Percentiles rank a stretch among this genome's conserved stretches.
Conservation (phyloP, 64 coral and sea anemone species). For the Dendrophyllia cribrosa region DNA sequence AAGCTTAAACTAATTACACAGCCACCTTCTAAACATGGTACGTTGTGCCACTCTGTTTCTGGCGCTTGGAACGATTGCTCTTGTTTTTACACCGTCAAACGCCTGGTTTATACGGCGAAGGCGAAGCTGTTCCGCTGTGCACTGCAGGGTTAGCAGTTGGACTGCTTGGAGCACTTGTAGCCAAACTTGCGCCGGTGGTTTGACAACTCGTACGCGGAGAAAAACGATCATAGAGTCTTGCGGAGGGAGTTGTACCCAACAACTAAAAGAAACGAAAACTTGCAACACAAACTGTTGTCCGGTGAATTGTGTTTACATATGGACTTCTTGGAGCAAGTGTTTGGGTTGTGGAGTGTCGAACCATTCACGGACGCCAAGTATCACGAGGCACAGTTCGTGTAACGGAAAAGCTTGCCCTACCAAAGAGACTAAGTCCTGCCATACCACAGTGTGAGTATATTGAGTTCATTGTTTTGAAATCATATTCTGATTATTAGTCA, state of each 20-base stretch:
- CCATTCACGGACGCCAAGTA: slow-evolving; percentile 30
- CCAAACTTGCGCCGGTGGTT: slow-evolving; percentile 32
- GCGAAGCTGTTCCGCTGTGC: background rate
- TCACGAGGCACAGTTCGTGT: slow-evolving; percentile 2
- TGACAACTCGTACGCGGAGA: slow-evolving; percentile 3
- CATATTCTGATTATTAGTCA: background rate
- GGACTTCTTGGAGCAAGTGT: slow-evolving; percentile 66
- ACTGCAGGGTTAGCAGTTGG: slow-evolving; percentile 67
- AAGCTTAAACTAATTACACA: background rate
- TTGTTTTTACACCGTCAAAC: background rate
- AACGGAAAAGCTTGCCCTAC: slow-evolving; percentile 66
- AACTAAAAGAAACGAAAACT: background rate
- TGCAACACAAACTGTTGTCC: slow-evolving; percentile 63
- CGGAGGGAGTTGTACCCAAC: slow-evolving; percentile 38
- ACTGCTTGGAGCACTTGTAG: slow-evolving; percentile 48
- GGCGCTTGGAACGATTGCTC: background rate
- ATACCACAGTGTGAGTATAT: slow-evolving; percentile 71
- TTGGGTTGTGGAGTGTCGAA: slow-evolving; percentile 49
- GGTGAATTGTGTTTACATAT: slow-evolving; percentile 54
- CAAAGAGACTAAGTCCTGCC: slow-evolving; percentile 37
- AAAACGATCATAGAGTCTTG: slow-evolving; percentile 33
- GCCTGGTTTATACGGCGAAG: slow-evolving; percentile 18
- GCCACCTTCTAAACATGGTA: background rate
- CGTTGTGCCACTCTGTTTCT: background rate
- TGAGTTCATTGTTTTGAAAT: background rate